Evolutionary conservation across 1,140 invertebrate species (phyloP), one percentile per base, ranked within the genome.

Genomic region (Lepidurus couesii): DNA sequence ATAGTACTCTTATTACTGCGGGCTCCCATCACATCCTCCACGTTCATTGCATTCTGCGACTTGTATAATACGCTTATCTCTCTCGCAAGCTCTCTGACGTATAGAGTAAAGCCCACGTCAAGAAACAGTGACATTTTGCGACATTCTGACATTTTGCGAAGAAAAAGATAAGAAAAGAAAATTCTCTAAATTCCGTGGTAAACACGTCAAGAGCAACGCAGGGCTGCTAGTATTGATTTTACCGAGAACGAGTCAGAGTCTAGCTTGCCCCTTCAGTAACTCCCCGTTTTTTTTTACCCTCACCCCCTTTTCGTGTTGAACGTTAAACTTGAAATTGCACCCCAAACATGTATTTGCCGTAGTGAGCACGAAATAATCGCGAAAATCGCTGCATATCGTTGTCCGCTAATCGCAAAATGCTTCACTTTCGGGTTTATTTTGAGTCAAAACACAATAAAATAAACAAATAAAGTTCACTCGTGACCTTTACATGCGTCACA

Each of bases 131-230:
- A 1, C 2, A 1, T 1, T 34, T 34, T 34, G 1, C 4, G 34
- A 34, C 34, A 34, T 34, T 34, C 34, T 34, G 34, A 34, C 34
- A 34, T 34, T 34, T 34, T 34, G 34, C 34, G 34, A 34, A 34
- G 34, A 34, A 34, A 26, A 65, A n/a, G n/a, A n/a, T n/a, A n/a
- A n/a, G n/a, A 65, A 65, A 65, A 65, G 4, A 16, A 13, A 16
- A n/a, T 65, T 16, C 13, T 65, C 53, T 65, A 21, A 65, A 9
- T 65, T 65, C 53, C 21, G n/a, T 0, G 21, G 53, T 13, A 9
- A 65, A 65, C 53, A 65, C 53, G 53, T 65, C 53, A 65, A 65
- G 34, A 34, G 34, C 34, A 34, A 65, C 53, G 53, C 53, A 65
- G 53, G 53, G 53, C 53, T n/a, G 21, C 21, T 13, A 65, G 53